phyloP scores from a whole-genome alignment of 2,888 invertebrate genomes.

The Drosophila planitibia region DNA sequence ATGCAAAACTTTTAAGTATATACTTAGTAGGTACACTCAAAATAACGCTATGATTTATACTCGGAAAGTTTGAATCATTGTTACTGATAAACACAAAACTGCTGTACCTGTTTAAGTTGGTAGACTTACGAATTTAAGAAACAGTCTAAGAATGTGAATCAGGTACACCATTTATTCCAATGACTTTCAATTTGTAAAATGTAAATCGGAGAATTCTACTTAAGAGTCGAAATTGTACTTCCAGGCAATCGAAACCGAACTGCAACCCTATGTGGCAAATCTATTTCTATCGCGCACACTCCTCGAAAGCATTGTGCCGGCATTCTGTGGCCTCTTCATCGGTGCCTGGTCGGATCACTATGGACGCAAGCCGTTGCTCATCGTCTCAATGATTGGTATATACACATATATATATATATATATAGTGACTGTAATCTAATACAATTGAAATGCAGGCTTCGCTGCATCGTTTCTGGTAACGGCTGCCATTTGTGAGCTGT shows the following conservation, averaged over 20 bases:
- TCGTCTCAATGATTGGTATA: conserved; percentile 88
- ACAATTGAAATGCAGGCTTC: conserved; percentile 65
- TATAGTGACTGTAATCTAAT: not conserved
- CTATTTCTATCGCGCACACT: conserved; percentile 88
- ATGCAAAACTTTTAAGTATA: not conserved
- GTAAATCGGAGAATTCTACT: not conserved
- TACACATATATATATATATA: not conserved
- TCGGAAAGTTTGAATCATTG: not conserved
- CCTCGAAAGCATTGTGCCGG: conserved; percentile 89
- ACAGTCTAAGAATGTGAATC: not conserved
- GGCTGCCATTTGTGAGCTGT: conserved; percentile 80
- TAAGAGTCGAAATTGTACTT: not conserved
- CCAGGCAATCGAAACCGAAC: conserved; percentile 86
- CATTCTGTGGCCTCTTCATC: conserved; percentile 89
- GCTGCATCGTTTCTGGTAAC: conserved; percentile 78
- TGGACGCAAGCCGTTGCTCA: conserved; percentile 90
- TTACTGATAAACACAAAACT: not conserved
- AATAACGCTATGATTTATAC: not conserved
- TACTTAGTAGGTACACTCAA: not conserved
- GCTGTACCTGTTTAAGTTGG: not conserved
- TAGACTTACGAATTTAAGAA: not conserved
- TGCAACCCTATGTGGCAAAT: conserved; percentile 89
- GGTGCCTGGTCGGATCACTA: conserved; percentile 93
- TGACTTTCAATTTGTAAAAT: not conserved
- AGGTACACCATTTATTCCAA: not conserved